Conservation (phyloP, 2,797 vertebrate genomes). For the Parotocinclus haroldoi region DNA sequence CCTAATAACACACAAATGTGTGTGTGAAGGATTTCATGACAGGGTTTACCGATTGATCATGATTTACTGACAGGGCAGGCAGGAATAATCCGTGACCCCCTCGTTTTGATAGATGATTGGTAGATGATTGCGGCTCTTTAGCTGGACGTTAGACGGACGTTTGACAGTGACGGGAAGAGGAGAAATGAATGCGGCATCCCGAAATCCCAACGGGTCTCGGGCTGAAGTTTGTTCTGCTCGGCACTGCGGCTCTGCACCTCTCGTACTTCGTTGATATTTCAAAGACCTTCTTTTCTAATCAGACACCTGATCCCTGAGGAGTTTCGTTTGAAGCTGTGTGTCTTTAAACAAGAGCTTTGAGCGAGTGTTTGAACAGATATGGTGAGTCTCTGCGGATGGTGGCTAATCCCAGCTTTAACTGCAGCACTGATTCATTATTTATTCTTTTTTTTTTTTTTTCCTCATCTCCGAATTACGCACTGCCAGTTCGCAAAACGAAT, state of each 20-base stretch:
- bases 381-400: not conserved
- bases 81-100: no score
- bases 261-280: conserved; percentile 43
- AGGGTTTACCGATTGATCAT: no score
- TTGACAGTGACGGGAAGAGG: not conserved
- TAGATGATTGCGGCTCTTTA: no score
- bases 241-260: conserved; percentile 20
- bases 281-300: conserved; percentile 42
- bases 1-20: no score
- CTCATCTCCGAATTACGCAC: no score
- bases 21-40: no score
- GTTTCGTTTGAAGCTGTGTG: conserved; percentile 15
- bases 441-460: no score
- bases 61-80: no score
- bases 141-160: no score
- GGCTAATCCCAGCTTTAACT: not conserved
- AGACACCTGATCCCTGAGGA: conserved; percentile 47
- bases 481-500: no score
- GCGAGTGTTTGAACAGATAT: not conserved
- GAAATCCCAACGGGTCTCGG: conserved; percentile 6
- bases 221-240: conserved; percentile 1
- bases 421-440: not conserved
- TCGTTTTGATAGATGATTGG: no score
- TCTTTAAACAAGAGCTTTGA: conserved; percentile 27
- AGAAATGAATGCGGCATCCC: conserved; percentile 4